These are phyloP conservation scores for Drosophila setosimentum DNA, from an alignment of 2,888 invertebrate genomes.

Conservation along the genomic window DNA sequence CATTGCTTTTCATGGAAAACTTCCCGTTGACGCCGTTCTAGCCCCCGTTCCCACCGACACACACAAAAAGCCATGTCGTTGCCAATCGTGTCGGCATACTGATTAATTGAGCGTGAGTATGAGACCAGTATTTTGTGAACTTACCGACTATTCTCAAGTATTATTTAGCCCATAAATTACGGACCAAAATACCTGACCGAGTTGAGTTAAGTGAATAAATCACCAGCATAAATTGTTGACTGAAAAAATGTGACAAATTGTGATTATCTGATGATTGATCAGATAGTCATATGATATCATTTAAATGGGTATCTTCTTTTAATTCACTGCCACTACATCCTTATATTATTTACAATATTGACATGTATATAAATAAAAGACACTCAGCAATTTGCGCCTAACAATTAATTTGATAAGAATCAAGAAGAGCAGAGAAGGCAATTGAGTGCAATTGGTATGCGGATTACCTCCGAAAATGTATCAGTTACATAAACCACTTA, in stretches of 20 bases:
- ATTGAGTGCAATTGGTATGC: slow-evolving; percentile 29
- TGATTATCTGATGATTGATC: not conserved
- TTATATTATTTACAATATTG: not conserved
- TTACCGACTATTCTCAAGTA: slow-evolving; percentile 21
- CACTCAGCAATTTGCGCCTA: slow-evolving; percentile 8
- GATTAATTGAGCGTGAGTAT: slow-evolving; percentile 74
- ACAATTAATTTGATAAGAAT: slow-evolving; percentile 26
- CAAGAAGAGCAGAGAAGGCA: slow-evolving; percentile 13
- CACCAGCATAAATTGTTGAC: slow-evolving; percentile 37
- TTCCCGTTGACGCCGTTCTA: slow-evolving; percentile 7
- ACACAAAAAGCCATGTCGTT: slow-evolving; percentile 32
- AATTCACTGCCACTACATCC: slow-evolving; percentile 4
- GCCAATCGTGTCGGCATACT: slow-evolving; percentile 52
- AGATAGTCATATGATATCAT: slow-evolving; percentile 9
- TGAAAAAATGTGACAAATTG: slow-evolving; percentile 58
- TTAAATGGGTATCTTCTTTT: not conserved
- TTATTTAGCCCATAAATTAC: slow-evolving; percentile 69
- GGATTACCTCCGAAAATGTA: slow-evolving; percentile 3
- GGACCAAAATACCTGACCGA: slow-evolving; percentile 13
- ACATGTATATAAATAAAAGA: not conserved
- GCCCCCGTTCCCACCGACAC: not conserved
- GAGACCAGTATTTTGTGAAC: slow-evolving; percentile 32
- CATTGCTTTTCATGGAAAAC: slow-evolving; percentile 15
- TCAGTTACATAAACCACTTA: slow-evolving; percentile 54
- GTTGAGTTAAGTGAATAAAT: slow-evolving; percentile 55